Base-by-base conservation (phyloP, 1,140 invertebrate species). In the Bacillus rossius region DNA sequence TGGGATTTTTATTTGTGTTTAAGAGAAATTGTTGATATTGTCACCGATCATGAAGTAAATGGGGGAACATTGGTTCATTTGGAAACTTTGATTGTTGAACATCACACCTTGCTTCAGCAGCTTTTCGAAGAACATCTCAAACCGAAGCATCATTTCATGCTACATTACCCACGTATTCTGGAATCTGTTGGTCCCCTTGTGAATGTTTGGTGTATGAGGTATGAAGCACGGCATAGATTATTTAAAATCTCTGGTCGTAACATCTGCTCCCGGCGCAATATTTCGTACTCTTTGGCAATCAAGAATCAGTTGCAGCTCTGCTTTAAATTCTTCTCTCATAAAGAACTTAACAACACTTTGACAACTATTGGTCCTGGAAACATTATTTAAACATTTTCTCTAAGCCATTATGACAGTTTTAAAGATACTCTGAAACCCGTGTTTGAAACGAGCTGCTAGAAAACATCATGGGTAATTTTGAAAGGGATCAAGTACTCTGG, bases 221-320 rank as follows among this genome's bases (percentile, higher is more conserved):
- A 59, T 62, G 69, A 70, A 61, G 61, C 62, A 17, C 65, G 67
- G 45, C 65, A 68, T 57, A 63, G 62, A 57, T 55, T 64, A 47
- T 61, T 62, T 23, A 70, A 69, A 66, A 55, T 51, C 16, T 55
- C 50, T 47, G 56, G 64, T n/a, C 55, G 65, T 53, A 47, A 48
- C 41, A 58, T 60, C n/a, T 22, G 19, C 2, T 60, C 41, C 50
- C 54, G 63, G 37, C 63, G 50, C 58, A 68, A 68, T 60, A 34
- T 69, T 38, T 40, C 53, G 25, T 43, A 51, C 34, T 53, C 62
- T 13, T 41, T 69, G 34, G 48, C 65, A 13, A 45, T 60, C 13
- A 67, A 60, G 57, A 34, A 54, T 53, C 68, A 68, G 47, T 38
- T 68, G 19, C 59, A 64, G 53, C 55, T 57, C 41, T 55, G 45